phyloP scores from a whole-genome alignment of 2,113 vertebrate genomes.

The Trogon surrucura region DNA sequence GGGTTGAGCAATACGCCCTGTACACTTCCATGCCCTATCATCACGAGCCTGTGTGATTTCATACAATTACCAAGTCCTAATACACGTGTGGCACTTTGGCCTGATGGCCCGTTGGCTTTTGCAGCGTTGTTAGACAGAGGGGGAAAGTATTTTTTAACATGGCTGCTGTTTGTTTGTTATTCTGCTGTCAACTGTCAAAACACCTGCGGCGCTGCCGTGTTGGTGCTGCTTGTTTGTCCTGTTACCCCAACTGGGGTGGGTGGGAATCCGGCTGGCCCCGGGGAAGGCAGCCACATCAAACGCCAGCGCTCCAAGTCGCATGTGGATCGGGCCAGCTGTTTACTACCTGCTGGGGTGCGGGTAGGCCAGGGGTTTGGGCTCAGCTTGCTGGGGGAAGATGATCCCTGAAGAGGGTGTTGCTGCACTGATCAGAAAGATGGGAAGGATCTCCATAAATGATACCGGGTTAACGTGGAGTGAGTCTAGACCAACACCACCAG shows the following conservation, averaged over 20 bases:
- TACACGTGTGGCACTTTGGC: background rate
- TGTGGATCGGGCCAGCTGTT: background rate
- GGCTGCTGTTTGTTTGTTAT: background rate
- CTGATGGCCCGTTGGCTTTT: background rate
- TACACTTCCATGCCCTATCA: background rate
- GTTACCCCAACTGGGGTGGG: background rate
- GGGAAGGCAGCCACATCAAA: background rate
- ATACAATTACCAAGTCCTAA: background rate
- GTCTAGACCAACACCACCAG: background rate
- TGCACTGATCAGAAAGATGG: background rate
- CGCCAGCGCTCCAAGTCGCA: fast-evolving
- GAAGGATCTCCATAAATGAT: background rate
- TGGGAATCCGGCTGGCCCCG: background rate
- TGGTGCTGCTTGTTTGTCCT: background rate
- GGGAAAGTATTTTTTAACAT: background rate
- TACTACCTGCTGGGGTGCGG: background rate
- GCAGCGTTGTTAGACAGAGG: background rate
- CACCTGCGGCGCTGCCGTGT: background rate
- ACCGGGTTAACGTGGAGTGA: fast-evolving
- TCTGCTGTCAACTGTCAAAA: background rate
- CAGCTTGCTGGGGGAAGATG: background rate
- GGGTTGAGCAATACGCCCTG: background rate
- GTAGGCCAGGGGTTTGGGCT: background rate
- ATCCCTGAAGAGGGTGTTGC: background rate
- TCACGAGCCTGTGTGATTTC: background rate